Evolutionary conservation across 2,113 vertebrate species (phyloP), one percentile per base, ranked within the genome.

Genomic region (Rhizomys pruinosus): DNA sequence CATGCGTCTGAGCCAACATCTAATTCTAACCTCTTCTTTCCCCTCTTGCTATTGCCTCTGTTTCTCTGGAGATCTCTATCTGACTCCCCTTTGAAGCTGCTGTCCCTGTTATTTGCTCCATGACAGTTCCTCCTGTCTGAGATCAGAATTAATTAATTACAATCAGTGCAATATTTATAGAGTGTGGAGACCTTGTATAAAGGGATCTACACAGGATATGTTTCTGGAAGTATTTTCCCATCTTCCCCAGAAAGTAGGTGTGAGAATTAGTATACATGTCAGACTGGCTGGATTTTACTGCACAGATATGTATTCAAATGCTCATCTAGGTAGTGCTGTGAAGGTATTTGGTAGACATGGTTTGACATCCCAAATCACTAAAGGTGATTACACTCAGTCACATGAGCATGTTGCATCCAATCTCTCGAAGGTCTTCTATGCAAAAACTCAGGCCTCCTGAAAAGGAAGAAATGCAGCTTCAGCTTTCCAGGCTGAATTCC

Each of bases 31-130:
- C 87, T 19, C 17, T 10, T 13, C 7, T 44, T 7, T 15, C 3
- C 22, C 3, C 34, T 11, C 25, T 34, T n/a, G 17, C 59, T 29
- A 27, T 20, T 89, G 37, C 25, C 52, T n/a, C n/a, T 37, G 34
- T 69, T 82, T 84, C 52, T 79, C 22, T 39, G 44, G 7, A 84
- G 42, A 85, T 57, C 10, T 7, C 19, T 71, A 3, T 55, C 37
- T 44, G 79, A 57, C 11, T 66, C 3, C n/a, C 25, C 7, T 57
- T 6, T 77, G 39, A 85, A 59, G 34, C 42, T 68, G 25, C 27
- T 81, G 90, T 89, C 34, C 85, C 32, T 79, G 61, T 90, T 57
- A 27, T 68, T 90, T 32, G 47, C 66, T 80, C 29, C 25, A 61
- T 76, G 42, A 84, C 2, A 80, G 32, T 17, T 39, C 8, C 42